A percentile compares a stretch with the other conserved stretches of the same genome.
phyloP scores from a whole-genome alignment of 2,888 invertebrate genomes.

The Dysmachus trigonus region DNA sequence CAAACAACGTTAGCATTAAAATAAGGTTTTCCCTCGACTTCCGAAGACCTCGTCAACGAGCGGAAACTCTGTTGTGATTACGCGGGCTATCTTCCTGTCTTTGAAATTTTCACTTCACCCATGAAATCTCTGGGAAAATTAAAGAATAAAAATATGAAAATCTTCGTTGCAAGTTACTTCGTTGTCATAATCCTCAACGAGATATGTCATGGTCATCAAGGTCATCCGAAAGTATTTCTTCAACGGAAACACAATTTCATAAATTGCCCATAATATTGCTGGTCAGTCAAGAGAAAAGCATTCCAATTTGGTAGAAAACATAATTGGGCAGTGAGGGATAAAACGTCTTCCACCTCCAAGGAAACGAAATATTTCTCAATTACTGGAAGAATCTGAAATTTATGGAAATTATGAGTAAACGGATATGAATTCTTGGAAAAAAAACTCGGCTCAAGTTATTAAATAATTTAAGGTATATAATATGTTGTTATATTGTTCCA shows the following conservation, averaged over 20 bases:
- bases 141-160: background rate
- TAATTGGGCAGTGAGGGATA: background rate
- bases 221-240: background rate
- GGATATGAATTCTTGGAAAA: background rate
- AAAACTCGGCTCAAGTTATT: background rate
- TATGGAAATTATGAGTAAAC: background rate
- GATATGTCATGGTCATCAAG: conserved; percentile 3
- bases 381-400: background rate
- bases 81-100: background rate
- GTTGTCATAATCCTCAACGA: background rate
- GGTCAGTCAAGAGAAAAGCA: background rate
- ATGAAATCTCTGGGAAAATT: background rate
- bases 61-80: background rate
- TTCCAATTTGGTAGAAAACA: background rate
- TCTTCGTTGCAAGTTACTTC: background rate
- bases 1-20: background rate
- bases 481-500: background rate
- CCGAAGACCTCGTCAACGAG: background rate
- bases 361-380: background rate
- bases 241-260: conserved; percentile 1
- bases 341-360: background rate
- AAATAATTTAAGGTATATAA: background rate
- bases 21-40: background rate
- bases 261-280: conserved; percentile 3
- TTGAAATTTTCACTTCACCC: background rate